These are phyloP conservation scores for Saccopteryx bilineata DNA, from an alignment of 2,113 vertebrate species.

Conservation along the genomic window DNA sequence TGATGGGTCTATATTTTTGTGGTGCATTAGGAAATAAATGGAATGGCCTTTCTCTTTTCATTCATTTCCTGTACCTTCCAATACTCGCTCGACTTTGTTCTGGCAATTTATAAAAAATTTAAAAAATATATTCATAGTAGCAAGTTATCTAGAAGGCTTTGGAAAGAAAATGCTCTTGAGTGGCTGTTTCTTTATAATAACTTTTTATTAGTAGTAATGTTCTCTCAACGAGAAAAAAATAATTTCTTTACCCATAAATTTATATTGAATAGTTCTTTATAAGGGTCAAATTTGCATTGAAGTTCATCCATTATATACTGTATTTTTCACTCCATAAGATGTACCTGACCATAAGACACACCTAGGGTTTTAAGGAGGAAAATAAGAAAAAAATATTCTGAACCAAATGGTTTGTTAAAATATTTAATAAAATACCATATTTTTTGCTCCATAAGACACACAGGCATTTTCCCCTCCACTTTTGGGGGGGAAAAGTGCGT, in stretches of 20 bases:
- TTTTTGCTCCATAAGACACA: no score
- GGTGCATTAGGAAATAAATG: not conserved
- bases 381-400: no score
- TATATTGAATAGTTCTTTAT: not conserved
- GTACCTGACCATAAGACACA: no score
- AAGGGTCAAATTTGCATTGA: not conserved
- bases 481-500: no score
- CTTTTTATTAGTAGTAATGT: not conserved
- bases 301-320: not conserved
- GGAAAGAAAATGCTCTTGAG: not conserved
- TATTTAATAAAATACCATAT: no score
- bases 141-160: not conserved
- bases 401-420: no score
- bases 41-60: not conserved
- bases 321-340: no score
- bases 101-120: slow-evolving; percentile 20
- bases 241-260: slow-evolving; percentile 4
- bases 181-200: not conserved
- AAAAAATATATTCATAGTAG: not conserved
- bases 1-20: not conserved
- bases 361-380: no score
- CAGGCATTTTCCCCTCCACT: no score
- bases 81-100: not conserved
- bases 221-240: not conserved
- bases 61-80: not conserved